Conservation (phyloP, 1,140 invertebrate species). For the Druon quercuslanigerum region DNA sequence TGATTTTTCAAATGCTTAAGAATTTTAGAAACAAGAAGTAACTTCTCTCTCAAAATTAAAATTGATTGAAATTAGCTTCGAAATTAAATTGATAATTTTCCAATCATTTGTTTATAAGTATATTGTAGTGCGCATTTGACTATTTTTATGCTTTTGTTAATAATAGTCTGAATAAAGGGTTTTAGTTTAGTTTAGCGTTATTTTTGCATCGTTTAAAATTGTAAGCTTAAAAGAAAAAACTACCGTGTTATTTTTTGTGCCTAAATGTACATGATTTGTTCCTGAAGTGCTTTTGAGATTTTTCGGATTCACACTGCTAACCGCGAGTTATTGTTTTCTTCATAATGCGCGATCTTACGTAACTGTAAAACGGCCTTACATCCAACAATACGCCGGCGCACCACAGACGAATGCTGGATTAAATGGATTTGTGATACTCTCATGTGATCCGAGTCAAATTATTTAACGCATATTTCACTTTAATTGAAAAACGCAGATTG, state of each 20-base stretch:
- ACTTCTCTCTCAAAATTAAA: too few species aligned
- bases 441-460: slow-evolving; percentile 2
- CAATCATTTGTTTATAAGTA: too few species aligned
- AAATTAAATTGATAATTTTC: too few species aligned
- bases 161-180: too few species aligned
- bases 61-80: too few species aligned
- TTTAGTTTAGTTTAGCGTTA: too few species aligned
- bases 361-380: slow-evolving; percentile 16
- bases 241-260: not conserved
- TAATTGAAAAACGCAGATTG: not conserved
- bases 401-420: not conserved
- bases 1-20: too few species aligned
- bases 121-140: too few species aligned
- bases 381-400: slow-evolving; percentile 15
- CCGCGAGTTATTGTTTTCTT: slow-evolving; percentile 1
- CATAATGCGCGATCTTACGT: slow-evolving; percentile 1
- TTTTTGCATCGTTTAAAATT: too few species aligned
- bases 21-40: too few species aligned
- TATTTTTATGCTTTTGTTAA: too few species aligned
- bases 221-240: too few species aligned
- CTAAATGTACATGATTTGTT: not conserved
- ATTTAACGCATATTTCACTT: slow-evolving; percentile 8
- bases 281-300: not conserved
- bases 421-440: not conserved
- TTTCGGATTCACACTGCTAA: not conserved